Base-by-base conservation (phyloP, 2,113 vertebrate species). In the Sebastes fasciatus region DNA sequence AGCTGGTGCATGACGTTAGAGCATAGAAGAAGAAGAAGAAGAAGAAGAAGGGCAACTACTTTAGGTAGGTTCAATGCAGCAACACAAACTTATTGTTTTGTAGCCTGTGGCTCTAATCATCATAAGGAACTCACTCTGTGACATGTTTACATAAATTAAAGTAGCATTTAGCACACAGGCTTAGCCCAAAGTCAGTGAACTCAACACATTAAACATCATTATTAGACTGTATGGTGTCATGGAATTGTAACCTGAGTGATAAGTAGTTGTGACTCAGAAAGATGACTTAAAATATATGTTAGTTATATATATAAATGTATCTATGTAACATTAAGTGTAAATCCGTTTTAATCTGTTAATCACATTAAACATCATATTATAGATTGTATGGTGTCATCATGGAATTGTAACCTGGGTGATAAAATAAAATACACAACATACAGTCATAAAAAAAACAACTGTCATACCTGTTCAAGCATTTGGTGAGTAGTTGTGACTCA, bases 1-100 rank as follows among this genome's bases (percentile, higher is more conserved):
- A 49, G 81, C 71, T 76, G 85, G 66, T 88, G 91, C 89, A 67
- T 81, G 77, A 88, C 64, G 58, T 60, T 68, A 72, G 57, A 80
- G 68, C n/a, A 74, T 77, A 26, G 26, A 26, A 26, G 26, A 26
- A 26, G 23, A 26, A 26, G 2, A 26, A 26, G 23, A 26, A 26
- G 43, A 62, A 49, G 62, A 62, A 45, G 58, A 72, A 60, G 70
- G 57, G 51, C 43, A 11, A 13, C 66, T 14, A 45, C 52, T 83
- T 81, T 62, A 72, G 40, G 82, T 80, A 48, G 54, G 73, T 63
- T 64, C 16, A 48, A 21, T 26, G 61, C 21, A 34, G n/a, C 49
- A 23, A 34, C 62, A 72, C 49, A 63, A 45, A 46, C 55, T 13
- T 34, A 57, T 46, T 54, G 70, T 75, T 54, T 8, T 51, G 40